Conservation (phyloP, 2,888 invertebrate genomes). For the Hyalella azteca region DNA sequence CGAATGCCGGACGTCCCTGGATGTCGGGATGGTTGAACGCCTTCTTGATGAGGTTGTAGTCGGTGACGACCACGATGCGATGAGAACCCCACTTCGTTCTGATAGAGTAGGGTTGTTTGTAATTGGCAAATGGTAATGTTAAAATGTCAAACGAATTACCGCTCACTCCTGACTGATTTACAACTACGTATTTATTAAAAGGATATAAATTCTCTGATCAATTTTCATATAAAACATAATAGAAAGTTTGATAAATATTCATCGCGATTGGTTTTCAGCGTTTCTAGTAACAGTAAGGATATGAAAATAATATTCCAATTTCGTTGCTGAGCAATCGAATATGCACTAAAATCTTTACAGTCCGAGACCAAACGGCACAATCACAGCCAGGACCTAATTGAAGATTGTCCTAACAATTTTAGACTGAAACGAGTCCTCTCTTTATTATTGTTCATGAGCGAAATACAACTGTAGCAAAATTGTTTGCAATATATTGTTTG, state of each 20-base stretch:
- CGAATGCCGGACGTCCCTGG: background rate
- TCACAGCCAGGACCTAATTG: too few relatives aligned
- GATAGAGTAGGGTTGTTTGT: background rate
- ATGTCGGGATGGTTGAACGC: background rate
- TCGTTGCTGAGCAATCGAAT: too few relatives aligned
- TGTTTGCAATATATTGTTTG: too few relatives aligned
- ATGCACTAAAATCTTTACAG: too few relatives aligned
- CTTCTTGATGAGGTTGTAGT: background rate
- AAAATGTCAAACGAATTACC: background rate
- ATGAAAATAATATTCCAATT: too few relatives aligned
- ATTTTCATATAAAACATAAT: background rate
- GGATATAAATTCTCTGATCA: background rate
- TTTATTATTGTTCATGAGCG: too few relatives aligned
- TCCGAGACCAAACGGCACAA: too few relatives aligned
- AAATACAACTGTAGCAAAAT: too few relatives aligned
- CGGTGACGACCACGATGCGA: background rate
- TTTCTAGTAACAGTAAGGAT: too few relatives aligned
- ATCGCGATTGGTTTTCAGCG: background rate
- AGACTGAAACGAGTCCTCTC: too few relatives aligned
- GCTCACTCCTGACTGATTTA: background rate
- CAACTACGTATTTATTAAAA: background rate
- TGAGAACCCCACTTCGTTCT: conserved; percentile 1
- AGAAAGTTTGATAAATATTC: background rate
- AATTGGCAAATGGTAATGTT: background rate
- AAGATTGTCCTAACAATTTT: too few relatives aligned